Base-by-base conservation (phyloP, 2,888 invertebrate genomes). In the Pristionchus entomophagus region DNA sequence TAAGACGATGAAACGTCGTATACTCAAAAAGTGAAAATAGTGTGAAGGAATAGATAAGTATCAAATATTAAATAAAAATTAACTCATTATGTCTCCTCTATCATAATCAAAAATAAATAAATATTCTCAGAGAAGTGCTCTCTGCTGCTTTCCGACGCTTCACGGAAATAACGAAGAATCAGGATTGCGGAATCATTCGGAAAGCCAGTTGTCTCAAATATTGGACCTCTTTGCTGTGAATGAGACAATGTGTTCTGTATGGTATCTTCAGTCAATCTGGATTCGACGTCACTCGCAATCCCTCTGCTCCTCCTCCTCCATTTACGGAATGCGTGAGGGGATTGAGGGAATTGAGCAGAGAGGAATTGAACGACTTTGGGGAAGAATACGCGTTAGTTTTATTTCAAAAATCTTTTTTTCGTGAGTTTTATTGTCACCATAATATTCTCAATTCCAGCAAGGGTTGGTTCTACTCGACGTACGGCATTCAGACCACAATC, bases 331-430 rank as follows among this genome's bases (percentile, higher is more conserved):
- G 56, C 29, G 85, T 85, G 22, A 53, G 62, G 14, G 78, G 69
- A 65, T 85, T 78, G 73, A 77, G 85, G 41, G 78, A 45, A 45
- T 53, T 85, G 59, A 85, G 59, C 32, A 49, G 22, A 3, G 35
- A 62, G 29, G 87, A 87, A 56, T 2, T 83, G 22, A 14, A 38
- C 3, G 45, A 51, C 6, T 73, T 59, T 19, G 59, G 59, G 22
- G 38, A 38, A 12, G 78, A 59, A 59, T 56, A 85, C 78, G 51
- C 78, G 85, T 85, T 14, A 53, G 51, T 51, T 26, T 49, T 10
- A 26, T 2, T 41, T 41, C 22, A 22, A 41, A 17, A 1, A 29
- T 6, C n/a, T 77, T 77, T n/a, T 19, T n/a, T 45, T 26, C 59
- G 8, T 45, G 5, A 5, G 41, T 29, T 26, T 26, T 38, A 38